Conservation (phyloP, 64 coral and sea anemone genomes). For the Platygyra sinensis region DNA sequence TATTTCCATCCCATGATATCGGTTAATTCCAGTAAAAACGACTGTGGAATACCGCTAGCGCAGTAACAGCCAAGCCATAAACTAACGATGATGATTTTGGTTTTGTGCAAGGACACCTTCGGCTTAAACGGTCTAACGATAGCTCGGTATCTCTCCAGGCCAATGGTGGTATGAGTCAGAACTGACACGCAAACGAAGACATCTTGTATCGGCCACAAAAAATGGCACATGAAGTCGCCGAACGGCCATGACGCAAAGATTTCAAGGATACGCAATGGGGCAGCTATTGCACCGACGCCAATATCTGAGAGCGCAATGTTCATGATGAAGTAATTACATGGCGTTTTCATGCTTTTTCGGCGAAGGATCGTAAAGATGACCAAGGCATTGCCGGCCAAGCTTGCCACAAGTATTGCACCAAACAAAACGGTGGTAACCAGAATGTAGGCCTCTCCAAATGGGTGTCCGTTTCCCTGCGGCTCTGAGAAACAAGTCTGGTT, state of each 20-base stretch:
- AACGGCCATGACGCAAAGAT: conserved; percentile 58
- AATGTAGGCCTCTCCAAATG: background rate
- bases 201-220: conserved; percentile 78
- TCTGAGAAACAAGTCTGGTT: background rate
- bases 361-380: conserved; percentile 52
- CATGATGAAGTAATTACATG: conserved; percentile 62
- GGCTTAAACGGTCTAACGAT: conserved; percentile 70
- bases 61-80: conserved; percentile 72
- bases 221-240: conserved; percentile 66
- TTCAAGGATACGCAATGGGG: conserved; percentile 81
- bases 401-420: conserved; percentile 30
- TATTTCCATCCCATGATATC: background rate
- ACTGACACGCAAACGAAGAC: conserved; percentile 79
- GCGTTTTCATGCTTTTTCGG: conserved; percentile 35
- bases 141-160: conserved; percentile 82
- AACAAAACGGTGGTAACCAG: conserved; percentile 23
- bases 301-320: conserved; percentile 67
- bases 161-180: conserved; percentile 67
- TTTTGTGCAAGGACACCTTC: conserved; percentile 45
- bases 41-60: conserved; percentile 60
- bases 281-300: conserved; percentile 43
- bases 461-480: background rate
- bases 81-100: conserved; percentile 42
- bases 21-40: conserved; percentile 13
- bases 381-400: conserved; percentile 34